phyloP scores from a whole-genome alignment of 2,888 invertebrate species.

The Sympetrum striolatum region DNA sequence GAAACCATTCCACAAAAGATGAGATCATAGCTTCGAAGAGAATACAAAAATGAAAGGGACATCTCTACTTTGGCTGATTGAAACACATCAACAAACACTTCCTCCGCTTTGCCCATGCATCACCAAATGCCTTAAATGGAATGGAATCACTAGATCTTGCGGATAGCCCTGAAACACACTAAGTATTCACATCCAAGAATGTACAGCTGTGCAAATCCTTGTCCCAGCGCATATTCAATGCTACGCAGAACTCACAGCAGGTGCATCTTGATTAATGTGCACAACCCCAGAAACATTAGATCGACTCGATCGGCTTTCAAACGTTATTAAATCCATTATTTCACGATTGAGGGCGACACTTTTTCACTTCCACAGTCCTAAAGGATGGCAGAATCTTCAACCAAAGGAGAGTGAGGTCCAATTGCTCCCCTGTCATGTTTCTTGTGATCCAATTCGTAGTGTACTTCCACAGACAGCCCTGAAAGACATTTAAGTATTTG shows the following conservation, averaged over 20 bases:
- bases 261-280: background rate
- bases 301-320: background rate
- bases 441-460: constrained; percentile 78
- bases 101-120: background rate
- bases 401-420: constrained; percentile 50
- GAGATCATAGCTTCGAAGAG: constrained; percentile 16
- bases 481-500: constrained; percentile 46
- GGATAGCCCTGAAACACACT: background rate
- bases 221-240: background rate
- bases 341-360: background rate
- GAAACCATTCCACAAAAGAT: background rate
- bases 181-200: constrained; percentile 4
- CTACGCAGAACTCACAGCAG: background rate
- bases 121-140: constrained; percentile 31
- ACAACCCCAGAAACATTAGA: background rate
- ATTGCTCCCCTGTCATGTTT: constrained; percentile 54
- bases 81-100: constrained; percentile 20
- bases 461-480: constrained; percentile 77
- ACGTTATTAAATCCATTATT: background rate
- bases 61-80: background rate
- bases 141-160: constrained; percentile 26
- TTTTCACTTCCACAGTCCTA: constrained; percentile 6
- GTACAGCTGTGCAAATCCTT: constrained; percentile 18
- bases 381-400: constrained; percentile 50
- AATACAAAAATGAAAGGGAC: background rate